Conservation (phyloP, 2,888 invertebrate species). For the Argyresthia albistria region DNA sequence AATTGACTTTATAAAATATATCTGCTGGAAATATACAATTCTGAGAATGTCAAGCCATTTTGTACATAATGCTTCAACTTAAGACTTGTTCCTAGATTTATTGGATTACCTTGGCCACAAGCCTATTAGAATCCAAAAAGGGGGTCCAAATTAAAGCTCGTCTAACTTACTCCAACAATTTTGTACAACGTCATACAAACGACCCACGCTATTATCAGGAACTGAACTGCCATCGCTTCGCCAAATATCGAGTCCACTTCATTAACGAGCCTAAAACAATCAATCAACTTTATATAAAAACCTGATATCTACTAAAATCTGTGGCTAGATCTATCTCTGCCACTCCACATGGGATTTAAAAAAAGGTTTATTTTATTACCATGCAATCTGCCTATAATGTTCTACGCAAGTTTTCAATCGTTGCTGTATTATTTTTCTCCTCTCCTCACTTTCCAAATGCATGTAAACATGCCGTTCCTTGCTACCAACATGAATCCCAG, state of each 20-base stretch:
- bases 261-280: slow-evolving; percentile 29
- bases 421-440: slow-evolving; percentile 18
- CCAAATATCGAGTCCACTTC: slow-evolving; percentile 47
- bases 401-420: slow-evolving; percentile 33
- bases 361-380: slow-evolving; percentile 26
- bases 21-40: too few relatives aligned
- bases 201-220: slow-evolving; percentile 46
- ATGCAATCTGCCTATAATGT: slow-evolving; percentile 37
- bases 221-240: slow-evolving; percentile 43
- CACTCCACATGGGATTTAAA: too few relatives aligned
- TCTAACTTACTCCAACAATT: slow-evolving; percentile 39
- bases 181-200: slow-evolving; percentile 59
- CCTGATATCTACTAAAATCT: too few relatives aligned
- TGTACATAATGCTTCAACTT: too few relatives aligned
- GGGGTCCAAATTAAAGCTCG: too few relatives aligned
- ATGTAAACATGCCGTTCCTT: slow-evolving; percentile 11
- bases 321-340: too few relatives aligned
- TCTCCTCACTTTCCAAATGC: slow-evolving; percentile 18
- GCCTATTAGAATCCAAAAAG: too few relatives aligned
- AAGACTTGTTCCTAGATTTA: too few relatives aligned
- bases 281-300: too few relatives aligned
- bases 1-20: too few relatives aligned
- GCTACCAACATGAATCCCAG: slow-evolving; percentile 10
- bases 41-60: too few relatives aligned
- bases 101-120: too few relatives aligned